A percentile compares a stretch with the other conserved stretches of the same genome.
These are phyloP conservation scores for Chymomyza fuscimana DNA, from an alignment of 2,888 invertebrate genomes.

Conservation along the genomic window DNA sequence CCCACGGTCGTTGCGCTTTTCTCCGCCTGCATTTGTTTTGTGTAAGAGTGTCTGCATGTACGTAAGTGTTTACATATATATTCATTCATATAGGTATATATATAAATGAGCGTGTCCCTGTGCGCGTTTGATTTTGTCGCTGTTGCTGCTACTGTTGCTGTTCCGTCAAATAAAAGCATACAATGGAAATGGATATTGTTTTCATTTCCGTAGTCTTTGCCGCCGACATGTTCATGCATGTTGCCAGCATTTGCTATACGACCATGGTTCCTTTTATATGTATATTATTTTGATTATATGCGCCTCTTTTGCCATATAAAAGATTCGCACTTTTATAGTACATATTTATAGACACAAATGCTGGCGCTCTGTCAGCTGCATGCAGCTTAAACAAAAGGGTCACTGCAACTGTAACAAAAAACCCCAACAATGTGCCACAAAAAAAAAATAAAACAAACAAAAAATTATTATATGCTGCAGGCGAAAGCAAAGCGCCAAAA, in stretches of 20 bases:
- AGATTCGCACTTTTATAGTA: slow-evolving; percentile 27
- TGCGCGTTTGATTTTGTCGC: neutral
- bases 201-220: slow-evolving; percentile 64
- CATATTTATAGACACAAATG: slow-evolving; percentile 27
- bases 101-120: neutral
- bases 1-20: slow-evolving; percentile 63
- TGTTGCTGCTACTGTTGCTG: slow-evolving; percentile 21
- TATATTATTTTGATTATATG: slow-evolving; percentile 11
- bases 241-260: slow-evolving; percentile 48
- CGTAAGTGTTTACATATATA: too few relatives aligned
- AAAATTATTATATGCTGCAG: slow-evolving; percentile 47
- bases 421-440: neutral
- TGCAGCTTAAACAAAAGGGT: slow-evolving; percentile 46
- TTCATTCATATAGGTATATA: too few relatives aligned
- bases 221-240: slow-evolving; percentile 34
- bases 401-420: slow-evolving; percentile 43
- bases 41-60: neutral
- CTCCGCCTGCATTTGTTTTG: slow-evolving; percentile 24
- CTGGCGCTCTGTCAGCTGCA: slow-evolving; percentile 20
- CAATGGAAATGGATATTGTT: slow-evolving; percentile 72
- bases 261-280: neutral
- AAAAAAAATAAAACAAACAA: slow-evolving; percentile 60
- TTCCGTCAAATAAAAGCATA: slow-evolving; percentile 59
- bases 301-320: slow-evolving; percentile 28
- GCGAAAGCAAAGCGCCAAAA: slow-evolving; percentile 28